Percentiles rank a stretch among this genome's conserved stretches.
Conservation (phyloP, 92 coral and sea anemone species). For the Plumapathes pennacea region DNA sequence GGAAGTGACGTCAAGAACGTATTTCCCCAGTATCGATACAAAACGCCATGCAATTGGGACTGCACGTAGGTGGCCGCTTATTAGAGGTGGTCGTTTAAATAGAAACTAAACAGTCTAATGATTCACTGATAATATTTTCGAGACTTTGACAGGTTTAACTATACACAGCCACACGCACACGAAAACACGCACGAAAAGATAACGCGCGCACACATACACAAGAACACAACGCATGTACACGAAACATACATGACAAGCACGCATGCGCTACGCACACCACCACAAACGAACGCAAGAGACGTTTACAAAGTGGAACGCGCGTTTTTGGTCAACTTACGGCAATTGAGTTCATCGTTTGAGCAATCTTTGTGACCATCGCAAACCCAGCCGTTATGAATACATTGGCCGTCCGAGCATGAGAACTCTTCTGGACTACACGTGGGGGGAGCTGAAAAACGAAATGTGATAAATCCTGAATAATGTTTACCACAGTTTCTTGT, state of each 20-base stretch:
- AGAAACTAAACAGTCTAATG: too few relatives aligned
- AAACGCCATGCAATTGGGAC: too few relatives aligned
- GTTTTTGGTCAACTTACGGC: conserved; percentile 75
- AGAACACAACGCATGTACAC: not conserved
- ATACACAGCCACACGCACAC: too few relatives aligned
- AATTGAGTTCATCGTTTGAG: conserved; percentile 44
- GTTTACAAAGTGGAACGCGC: too few relatives aligned
- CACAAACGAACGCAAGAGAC: too few relatives aligned
- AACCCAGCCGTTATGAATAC: conserved; percentile 33
- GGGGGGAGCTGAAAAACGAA: conserved; percentile 38
- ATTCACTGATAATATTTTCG: too few relatives aligned
- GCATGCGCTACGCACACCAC: not conserved
- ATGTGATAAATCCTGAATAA: not conserved
- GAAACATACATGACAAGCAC: not conserved
- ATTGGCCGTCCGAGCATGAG: conserved; percentile 32
- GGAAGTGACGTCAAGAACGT: too few relatives aligned
- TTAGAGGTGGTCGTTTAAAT: too few relatives aligned
- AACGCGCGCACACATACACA: not conserved
- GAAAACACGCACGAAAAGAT: not conserved
- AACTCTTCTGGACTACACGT: conserved; percentile 32
- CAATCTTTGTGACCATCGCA: conserved; percentile 54
- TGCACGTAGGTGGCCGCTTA: too few relatives aligned
- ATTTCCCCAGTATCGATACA: too few relatives aligned
- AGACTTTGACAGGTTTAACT: too few relatives aligned
- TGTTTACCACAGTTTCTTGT: too few relatives aligned